phyloP scores from a whole-genome alignment of 1,140 invertebrate species.

The Globodera ellingtonae region DNA sequence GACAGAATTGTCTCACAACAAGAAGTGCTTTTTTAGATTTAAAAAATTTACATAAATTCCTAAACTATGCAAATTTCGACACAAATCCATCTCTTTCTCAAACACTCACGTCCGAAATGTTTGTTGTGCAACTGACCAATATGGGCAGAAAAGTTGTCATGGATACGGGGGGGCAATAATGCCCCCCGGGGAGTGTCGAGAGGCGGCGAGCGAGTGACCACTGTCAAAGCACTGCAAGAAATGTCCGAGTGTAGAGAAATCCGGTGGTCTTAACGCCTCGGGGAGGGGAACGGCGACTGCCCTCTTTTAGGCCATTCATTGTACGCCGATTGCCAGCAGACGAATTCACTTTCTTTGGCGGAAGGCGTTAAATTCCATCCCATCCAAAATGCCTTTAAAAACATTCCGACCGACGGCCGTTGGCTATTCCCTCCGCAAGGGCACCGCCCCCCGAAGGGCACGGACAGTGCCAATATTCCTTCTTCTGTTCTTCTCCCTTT shows the following conservation, averaged over 20 bases:
- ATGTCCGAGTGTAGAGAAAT: not conserved
- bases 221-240: not conserved
- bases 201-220: not conserved
- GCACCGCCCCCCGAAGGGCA: not conserved
- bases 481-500: no score
- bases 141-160: conserved; percentile 5
- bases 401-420: not conserved
- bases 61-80: not conserved
- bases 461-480: no score
- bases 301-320: no score
- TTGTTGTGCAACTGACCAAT: not conserved
- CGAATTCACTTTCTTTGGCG: no score
- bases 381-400: not conserved
- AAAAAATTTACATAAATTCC: not conserved
- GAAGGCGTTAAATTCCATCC: no score
- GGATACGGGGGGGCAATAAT: not conserved
- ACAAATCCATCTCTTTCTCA: not conserved
- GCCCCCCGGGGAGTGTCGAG: no score
- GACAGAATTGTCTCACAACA: no score
- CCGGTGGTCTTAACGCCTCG: not conserved
- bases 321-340: no score
- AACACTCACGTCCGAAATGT: not conserved
- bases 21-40: no score
- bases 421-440: no score
- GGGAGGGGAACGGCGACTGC: not conserved